phyloP scores from a whole-genome alignment of 2,113 vertebrate species.

The Clinocottus analis region DNA sequence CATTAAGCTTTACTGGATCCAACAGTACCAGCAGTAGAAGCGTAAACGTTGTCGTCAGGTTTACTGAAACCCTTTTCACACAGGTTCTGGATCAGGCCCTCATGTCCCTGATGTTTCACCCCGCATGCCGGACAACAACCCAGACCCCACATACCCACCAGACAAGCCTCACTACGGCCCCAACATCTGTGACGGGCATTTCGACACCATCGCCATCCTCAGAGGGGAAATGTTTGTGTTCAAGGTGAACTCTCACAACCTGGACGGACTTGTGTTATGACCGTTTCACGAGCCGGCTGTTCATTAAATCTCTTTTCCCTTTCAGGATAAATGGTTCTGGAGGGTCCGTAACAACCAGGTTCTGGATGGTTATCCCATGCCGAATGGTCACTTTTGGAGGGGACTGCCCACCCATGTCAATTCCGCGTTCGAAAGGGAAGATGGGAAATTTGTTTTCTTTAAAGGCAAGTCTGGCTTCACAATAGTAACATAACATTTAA shows the following conservation, averaged over 20 bases:
- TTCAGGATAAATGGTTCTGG: constrained; percentile 92
- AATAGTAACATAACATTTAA: not conserved
- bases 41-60: not conserved
- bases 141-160: constrained; percentile 74
- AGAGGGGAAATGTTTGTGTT: constrained; percentile 95
- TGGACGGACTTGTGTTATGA: not conserved
- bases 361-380: constrained; percentile 92
- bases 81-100: constrained; percentile 76
- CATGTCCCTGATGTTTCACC: constrained; percentile 72
- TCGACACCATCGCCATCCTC: constrained; percentile 89
- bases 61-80: not conserved
- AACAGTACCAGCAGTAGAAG: not conserved
- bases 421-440: constrained; percentile 90
- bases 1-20: not conserved
- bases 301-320: not conserved
- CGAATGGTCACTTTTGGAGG: constrained; percentile 93
- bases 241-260: constrained; percentile 80
- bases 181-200: constrained; percentile 91
- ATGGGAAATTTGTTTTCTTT: constrained; percentile 94
- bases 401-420: constrained; percentile 87
- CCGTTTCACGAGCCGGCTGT: not conserved
- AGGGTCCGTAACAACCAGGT: constrained; percentile 88
- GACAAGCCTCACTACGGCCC: constrained; percentile 83
- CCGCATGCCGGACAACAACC: constrained; percentile 58
- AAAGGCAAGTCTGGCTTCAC: constrained; percentile 82